phyloP scores from a whole-genome alignment of 2,113 vertebrate genomes.

The Prunella himalayana region DNA sequence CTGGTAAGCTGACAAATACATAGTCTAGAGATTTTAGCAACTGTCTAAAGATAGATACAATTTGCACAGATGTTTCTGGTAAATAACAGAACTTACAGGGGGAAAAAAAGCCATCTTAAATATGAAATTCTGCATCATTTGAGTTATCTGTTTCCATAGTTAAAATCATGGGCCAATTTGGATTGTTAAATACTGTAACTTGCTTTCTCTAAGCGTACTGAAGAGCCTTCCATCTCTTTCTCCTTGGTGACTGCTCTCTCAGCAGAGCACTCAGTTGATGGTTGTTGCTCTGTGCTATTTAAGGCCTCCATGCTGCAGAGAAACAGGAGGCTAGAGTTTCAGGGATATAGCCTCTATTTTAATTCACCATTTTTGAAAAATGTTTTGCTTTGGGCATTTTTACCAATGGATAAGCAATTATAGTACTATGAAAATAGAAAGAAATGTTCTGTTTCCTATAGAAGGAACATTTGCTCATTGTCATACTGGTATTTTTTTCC shows the following conservation, averaged over 20 bases:
- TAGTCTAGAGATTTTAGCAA: slow-evolving; percentile 16
- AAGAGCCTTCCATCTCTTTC: background rate
- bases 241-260: background rate
- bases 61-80: background rate
- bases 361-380: background rate
- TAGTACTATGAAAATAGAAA: background rate
- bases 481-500: background rate
- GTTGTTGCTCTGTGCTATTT: slow-evolving; percentile 8
- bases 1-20: background rate
- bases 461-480: background rate
- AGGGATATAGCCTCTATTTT: background rate
- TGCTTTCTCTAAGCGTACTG: background rate
- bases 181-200: background rate
- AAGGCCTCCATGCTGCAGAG: background rate
- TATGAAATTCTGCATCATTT: background rate
- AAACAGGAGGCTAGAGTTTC: background rate
- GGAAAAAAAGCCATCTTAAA: background rate
- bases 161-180: background rate
- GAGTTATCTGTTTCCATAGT: background rate
- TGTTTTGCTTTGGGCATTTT: background rate
- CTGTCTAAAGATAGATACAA: background rate
- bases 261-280: background rate
- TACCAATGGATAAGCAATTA: background rate
- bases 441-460: background rate
- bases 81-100: background rate